Evolutionary conservation across 2,888 invertebrate species (phyloP), one percentile per base, ranked within the genome.

Genomic region (Mimumesa dahlbomi): DNA sequence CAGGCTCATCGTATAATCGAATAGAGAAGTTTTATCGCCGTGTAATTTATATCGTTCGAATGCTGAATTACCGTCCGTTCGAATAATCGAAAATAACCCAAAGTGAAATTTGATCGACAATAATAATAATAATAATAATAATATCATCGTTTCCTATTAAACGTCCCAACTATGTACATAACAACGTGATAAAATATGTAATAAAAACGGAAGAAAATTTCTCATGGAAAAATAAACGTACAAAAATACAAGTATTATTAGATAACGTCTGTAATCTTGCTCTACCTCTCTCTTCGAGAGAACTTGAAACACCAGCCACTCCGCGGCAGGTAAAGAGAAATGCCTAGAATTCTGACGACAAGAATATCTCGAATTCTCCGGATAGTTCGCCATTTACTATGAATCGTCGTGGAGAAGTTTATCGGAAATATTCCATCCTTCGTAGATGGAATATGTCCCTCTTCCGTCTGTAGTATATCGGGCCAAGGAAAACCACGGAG

Each of bases 331-430:
- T 3, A 16, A 31, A 0, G 34, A 43, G 18, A 58, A 43, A 36
- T 21, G 7, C 16, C 38, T 25, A 5, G 40, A 70, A 70, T 69
- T 69, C 61, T 56, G 16, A 6, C 22, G 62, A 45, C 38, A 25
- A 16, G 16, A 22, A 53, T 62, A 43, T 19, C 18, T 22, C 14
- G 36, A 42, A 62, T 70, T 61, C 56, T 16, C 25, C 22, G 48
- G 40, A 48, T 58, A 57, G 38, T 31, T 48, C 9, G 29, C n/a
- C 62, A 48, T 25, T 52, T 40, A 21, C 53, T 34, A 36, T 21
- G 46, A 43, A 11, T 54, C 50, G 54, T 65, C 72, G 52, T 38
- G 50, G 31, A n/a, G 38, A 18, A 45, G 65, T 72, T 72, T 61
- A 53, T 56, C 59, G 57, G 42, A 38, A 72, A 72, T 73, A 72